These are phyloP conservation scores for Silurus glanis DNA, from an alignment of 2,113 vertebrate genomes.

Conservation along the genomic window DNA sequence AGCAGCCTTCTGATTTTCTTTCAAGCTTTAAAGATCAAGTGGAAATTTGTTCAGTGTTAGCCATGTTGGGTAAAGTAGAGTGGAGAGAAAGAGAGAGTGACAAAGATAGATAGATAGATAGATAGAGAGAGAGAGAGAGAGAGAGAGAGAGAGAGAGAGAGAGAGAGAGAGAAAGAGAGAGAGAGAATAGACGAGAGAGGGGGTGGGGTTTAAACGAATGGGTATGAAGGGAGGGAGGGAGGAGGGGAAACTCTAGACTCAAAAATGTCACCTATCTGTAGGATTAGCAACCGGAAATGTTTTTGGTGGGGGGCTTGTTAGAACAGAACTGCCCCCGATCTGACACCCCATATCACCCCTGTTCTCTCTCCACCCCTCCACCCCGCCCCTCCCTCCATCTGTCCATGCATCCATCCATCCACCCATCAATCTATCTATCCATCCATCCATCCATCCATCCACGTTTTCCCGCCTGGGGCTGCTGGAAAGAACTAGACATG, in stretches of 20 bases:
- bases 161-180: constrained; percentile 58
- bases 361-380: constrained; percentile 54
- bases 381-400: constrained; percentile 26
- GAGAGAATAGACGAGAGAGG: constrained; percentile 35
- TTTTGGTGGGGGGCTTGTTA: background rate
- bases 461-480: background rate
- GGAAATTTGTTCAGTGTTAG: constrained; percentile 41
- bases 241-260: constrained; percentile 27
- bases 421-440: background rate
- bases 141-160: constrained; percentile 51
- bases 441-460: constrained; percentile 26
- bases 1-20: constrained; percentile 50
- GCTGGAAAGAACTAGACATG: background rate
- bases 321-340: background rate
- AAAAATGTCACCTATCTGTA: background rate
- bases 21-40: constrained; percentile 57
- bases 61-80: constrained; percentile 20
- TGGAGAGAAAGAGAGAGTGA: background rate
- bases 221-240: constrained; percentile 50
- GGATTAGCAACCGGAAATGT: background rate
- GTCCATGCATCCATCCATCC: constrained; percentile 20
- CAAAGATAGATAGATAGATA: constrained; percentile 55
- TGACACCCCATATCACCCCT: constrained; percentile 36
- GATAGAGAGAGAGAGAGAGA: constrained; percentile 74
- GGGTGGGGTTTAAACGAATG: constrained; percentile 36